Base-by-base conservation (phyloP, 2,797 vertebrate genomes). In the Delichon dasypus region DNA sequence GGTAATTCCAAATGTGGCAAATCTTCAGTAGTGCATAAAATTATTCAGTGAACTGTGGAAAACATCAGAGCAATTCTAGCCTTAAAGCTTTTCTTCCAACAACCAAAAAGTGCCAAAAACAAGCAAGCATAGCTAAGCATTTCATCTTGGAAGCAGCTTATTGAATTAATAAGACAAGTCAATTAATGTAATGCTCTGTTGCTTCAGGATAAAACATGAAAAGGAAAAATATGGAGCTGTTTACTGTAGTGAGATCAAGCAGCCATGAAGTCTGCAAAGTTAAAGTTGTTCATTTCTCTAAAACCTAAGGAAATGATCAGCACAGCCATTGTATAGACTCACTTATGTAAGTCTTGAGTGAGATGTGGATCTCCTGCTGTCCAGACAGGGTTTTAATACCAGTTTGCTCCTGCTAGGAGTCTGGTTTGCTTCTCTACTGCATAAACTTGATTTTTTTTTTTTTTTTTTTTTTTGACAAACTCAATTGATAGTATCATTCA, bases 131-230 rank as follows among this genome's bases (percentile, higher is more conserved):
- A 97, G 97, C 97, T 97, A 96, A 97, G 96, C 95, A 96, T 97
- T 98, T 97, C 97, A 97, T 98, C 97, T 97, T 97, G 89, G 95
- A 97, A 97, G 97, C 94, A 94, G 97, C 96, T 98, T 98, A 98
- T 97, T 98, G 97, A 98, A 98, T 98, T 98, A 98, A 98, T 98
- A 98, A 97, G 97, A 98, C 97, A 98, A 98, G 97, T 98, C 98
- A 98, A 98, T 98, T 98, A 98, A 98, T 97, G 97, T 96, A 97
- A 98, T 97, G 97, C 97, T 98, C 97, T 97, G 96, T 97, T 98
- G 97, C 97, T 98, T 97, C 91, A 42, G 97, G 97, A 98, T 97
- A 98, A 98, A 97, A 97, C 96, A 97, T 93, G 90, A 97, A 98
- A 97, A 98, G 95, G 89, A 91, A 97, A 97, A 97, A 96, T 91